Conservation (phyloP, 2,888 invertebrate species). For the Eupsilia transversa region DNA sequence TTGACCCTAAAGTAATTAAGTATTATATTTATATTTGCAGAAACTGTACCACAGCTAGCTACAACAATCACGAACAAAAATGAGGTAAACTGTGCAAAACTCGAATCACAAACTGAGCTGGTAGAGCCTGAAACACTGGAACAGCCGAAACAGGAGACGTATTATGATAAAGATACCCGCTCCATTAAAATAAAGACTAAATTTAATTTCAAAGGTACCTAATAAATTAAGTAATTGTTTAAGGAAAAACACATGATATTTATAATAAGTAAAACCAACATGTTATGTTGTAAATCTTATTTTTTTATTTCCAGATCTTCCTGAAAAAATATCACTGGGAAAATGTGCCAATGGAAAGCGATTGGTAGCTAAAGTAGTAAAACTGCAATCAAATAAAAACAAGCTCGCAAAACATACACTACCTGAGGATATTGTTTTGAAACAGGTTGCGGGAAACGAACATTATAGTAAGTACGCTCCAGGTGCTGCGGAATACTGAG, state of each 20-base stretch:
- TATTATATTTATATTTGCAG: slow-evolving; percentile 29
- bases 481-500: background rate
- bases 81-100: slow-evolving; percentile 30
- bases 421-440: slow-evolving; percentile 31
- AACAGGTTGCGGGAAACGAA: slow-evolving; percentile 48
- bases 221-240: background rate
- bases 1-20: background rate
- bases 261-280: background rate
- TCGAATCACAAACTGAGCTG: slow-evolving; percentile 24
- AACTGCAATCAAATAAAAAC: slow-evolving; percentile 49
- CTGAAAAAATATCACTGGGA: slow-evolving; percentile 83
- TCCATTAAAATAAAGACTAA: slow-evolving; percentile 82
- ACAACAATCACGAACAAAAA: slow-evolving; percentile 6
- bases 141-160: slow-evolving; percentile 51
- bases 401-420: slow-evolving; percentile 1
- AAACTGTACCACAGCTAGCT: slow-evolving; percentile 20
- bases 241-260: background rate
- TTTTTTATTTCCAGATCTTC: slow-evolving; percentile 83
- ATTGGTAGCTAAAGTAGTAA: slow-evolving; percentile 80
- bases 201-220: slow-evolving; percentile 81
- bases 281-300: background rate
- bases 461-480: slow-evolving; percentile 42
- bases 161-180: slow-evolving; percentile 63
- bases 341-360: slow-evolving; percentile 82
- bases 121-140: slow-evolving; percentile 34